Conservation (phyloP, 1,140 invertebrate genomes). For the Grapholita molesta region DNA sequence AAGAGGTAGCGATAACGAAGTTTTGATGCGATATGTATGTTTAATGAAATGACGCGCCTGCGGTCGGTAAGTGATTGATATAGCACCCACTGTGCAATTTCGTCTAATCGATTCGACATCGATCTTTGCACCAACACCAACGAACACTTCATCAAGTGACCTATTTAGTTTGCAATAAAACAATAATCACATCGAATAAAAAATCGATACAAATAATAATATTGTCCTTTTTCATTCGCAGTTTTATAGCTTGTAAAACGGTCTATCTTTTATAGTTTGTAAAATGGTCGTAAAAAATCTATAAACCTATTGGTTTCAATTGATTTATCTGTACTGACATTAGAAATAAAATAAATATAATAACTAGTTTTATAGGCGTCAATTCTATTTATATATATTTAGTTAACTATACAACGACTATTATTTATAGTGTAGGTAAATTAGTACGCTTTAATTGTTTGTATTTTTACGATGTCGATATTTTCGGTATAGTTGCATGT, state of each 20-base stretch:
- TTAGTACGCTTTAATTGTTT: no score
- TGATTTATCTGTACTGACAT: no score
- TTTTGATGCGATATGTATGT: no score
- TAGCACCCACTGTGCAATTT: background rate
- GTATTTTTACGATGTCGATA: no score
- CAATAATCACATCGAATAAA: conserved; percentile 44
- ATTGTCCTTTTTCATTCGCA: conserved; percentile 2
- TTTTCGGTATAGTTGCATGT: no score
- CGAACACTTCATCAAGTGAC: conserved; percentile 60
- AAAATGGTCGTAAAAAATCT: background rate
- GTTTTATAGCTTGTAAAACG: conserved; percentile 16
- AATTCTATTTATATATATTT: no score
- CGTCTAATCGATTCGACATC: conserved; percentile 73
- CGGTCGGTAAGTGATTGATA: background rate
- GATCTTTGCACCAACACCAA: conserved; percentile 67
- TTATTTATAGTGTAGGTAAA: no score
- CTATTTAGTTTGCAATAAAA: conserved; percentile 41
- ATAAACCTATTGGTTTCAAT: background rate
- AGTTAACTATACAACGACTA: no score
- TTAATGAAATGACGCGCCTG: background rate
- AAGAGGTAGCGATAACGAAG: no score
- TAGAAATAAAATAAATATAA: no score
- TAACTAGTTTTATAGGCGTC: no score
- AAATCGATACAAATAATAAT: conserved; percentile 34
- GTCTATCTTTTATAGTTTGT: conserved; percentile 50